Percentiles rank a stretch among this genome's conserved stretches.
phyloP scores from a whole-genome alignment of 2,113 vertebrate species.

The Dromiciops gliroides region DNA sequence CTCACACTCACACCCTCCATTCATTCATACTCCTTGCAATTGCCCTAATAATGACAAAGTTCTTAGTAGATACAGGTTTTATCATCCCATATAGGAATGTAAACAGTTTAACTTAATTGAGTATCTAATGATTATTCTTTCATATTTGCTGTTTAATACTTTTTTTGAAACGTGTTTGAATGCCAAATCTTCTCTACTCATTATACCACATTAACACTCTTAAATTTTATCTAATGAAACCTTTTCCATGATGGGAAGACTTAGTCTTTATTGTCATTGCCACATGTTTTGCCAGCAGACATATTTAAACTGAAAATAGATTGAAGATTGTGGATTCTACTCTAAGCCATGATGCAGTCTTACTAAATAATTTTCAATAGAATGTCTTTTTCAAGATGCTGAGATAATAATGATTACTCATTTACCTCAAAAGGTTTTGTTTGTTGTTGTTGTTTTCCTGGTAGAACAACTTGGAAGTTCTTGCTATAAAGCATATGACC shows the following conservation, averaged over 20 bases:
- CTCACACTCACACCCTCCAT: neutral
- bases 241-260: no score
- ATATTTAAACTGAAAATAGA: fast-evolving
- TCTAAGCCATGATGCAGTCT: neutral
- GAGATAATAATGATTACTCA: neutral
- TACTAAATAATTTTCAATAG: neutral
- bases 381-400: neutral
- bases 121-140: neutral
- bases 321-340: neutral
- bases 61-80: neutral
- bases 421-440: neutral
- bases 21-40: neutral
- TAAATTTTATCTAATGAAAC: neutral
- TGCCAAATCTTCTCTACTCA: neutral
- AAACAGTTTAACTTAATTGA: neutral
- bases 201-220: neutral
- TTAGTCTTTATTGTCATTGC: neutral
- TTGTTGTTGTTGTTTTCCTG: no score
- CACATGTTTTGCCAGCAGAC: no score
- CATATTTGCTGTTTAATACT: neutral
- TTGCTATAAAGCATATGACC: neutral
- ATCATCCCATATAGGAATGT: neutral
- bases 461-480: neutral
- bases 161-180: neutral
- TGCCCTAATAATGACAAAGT: neutral